phyloP scores from a whole-genome alignment of 2,113 vertebrate genomes.

The Dicentrarchus labrax region DNA sequence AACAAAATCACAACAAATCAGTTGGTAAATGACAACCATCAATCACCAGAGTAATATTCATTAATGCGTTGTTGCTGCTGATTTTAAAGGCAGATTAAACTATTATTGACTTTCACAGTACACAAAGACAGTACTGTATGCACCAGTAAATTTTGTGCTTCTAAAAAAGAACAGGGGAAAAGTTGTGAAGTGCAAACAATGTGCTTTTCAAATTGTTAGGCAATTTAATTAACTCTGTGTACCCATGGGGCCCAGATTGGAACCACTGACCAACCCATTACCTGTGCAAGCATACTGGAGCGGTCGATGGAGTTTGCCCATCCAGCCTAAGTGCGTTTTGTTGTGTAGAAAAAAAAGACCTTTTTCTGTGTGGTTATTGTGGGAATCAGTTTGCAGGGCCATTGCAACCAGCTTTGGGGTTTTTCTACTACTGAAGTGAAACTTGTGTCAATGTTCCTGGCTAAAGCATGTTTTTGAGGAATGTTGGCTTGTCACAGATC shows the following conservation, averaged over 20 bases:
- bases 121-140: background rate
- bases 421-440: background rate
- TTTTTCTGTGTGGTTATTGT: background rate
- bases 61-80: background rate
- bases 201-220: background rate
- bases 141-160: background rate
- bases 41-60: background rate
- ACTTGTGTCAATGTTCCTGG: background rate
- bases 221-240: background rate
- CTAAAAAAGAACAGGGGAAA: background rate
- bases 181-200: background rate
- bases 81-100: background rate
- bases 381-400: background rate
- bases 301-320: background rate
- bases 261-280: background rate
- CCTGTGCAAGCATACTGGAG: background rate
- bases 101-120: background rate
- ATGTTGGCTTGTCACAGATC: too few relatives aligned
- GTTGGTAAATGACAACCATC: background rate
- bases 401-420: background rate
- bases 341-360: constrained; percentile 5
- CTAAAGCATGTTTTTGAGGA: too few relatives aligned
- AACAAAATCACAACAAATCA: background rate
- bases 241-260: background rate
- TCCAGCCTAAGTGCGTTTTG: background rate